Conservation (phyloP, 2,113 vertebrate genomes). For the Scophthalmus maximus region DNA sequence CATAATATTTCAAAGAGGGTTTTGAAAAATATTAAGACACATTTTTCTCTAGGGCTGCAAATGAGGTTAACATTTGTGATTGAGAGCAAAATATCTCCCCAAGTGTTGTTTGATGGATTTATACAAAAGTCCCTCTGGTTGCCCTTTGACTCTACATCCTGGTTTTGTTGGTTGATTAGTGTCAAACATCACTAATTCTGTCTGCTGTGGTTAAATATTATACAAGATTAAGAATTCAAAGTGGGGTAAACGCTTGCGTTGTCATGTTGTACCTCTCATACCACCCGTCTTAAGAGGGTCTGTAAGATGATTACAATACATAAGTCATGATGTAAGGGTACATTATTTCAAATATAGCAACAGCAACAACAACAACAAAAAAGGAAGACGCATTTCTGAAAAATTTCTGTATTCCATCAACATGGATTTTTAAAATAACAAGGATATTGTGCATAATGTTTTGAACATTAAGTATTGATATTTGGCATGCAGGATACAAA, state of each 20-base stretch:
- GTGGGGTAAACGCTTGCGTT: not conserved
- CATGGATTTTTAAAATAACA: slow-evolving; percentile 64
- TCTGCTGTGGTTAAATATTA: no score
- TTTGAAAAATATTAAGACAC: no score
- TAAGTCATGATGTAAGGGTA: not conserved
- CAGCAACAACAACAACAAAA: no score
- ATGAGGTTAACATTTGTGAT: no score
- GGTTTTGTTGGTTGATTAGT: not conserved
- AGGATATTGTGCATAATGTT: slow-evolving; percentile 50
- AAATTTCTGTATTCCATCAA: slow-evolving; percentile 65
- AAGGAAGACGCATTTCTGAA: slow-evolving; percentile 37
- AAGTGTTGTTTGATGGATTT: no score
- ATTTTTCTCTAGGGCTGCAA: no score
- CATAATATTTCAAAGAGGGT: no score
- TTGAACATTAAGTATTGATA: slow-evolving; percentile 55
- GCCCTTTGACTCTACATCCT: not conserved
- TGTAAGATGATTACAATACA: not conserved
- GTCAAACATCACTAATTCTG: not conserved
- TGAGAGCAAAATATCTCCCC: no score
- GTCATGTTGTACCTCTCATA: not conserved
- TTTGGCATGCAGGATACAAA: slow-evolving; percentile 79
- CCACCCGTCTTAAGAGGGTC: not conserved
- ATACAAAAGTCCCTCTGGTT: no score
- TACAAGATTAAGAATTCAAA: no score
- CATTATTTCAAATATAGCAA: not conserved